phyloP scores from a whole-genome alignment of 1,140 invertebrate species.

The Cydia pomonella region DNA sequence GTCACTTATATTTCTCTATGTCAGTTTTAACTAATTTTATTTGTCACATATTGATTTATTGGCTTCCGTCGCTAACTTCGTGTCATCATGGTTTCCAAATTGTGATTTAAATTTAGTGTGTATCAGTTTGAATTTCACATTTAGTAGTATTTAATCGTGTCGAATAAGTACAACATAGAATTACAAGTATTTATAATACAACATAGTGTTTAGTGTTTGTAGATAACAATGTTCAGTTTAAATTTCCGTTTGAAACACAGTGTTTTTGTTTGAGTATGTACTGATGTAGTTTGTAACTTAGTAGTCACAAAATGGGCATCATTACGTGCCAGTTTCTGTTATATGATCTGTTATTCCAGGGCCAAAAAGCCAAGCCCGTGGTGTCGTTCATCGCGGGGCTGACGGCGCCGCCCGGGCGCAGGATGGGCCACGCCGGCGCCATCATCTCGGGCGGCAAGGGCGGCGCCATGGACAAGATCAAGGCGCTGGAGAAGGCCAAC shows the following conservation, averaged over 20 bases:
- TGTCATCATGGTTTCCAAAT: not conserved
- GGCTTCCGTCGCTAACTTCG: constrained; percentile 2
- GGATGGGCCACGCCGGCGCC: constrained; percentile 99
- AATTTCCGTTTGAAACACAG: not conserved
- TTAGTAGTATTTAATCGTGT: not conserved
- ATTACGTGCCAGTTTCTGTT: constrained; percentile 23
- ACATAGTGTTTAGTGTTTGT: constrained; percentile 23
- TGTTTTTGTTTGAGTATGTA: constrained; percentile 1
- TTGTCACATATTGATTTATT: not conserved
- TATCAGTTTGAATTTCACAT: not conserved
- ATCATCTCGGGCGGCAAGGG: constrained; percentile 99
- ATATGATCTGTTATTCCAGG: constrained; percentile 82
- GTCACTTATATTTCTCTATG: too few species aligned
- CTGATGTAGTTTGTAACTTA: not conserved
- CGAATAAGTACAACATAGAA: not conserved
- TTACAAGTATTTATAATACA: not conserved
- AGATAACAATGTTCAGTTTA: constrained; percentile 29
- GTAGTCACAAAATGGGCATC: not conserved
- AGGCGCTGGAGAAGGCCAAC: constrained; percentile 93
- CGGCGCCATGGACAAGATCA: constrained; percentile 98
- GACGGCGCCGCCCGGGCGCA: constrained; percentile 97
- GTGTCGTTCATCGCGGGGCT: constrained; percentile 99
- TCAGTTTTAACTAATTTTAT: not conserved
- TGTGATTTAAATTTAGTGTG: not conserved
- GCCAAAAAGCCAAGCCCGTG: constrained; percentile 97